phyloP scores from a whole-genome alignment of 2,113 vertebrate genomes.

The Myodes glareolus region DNA sequence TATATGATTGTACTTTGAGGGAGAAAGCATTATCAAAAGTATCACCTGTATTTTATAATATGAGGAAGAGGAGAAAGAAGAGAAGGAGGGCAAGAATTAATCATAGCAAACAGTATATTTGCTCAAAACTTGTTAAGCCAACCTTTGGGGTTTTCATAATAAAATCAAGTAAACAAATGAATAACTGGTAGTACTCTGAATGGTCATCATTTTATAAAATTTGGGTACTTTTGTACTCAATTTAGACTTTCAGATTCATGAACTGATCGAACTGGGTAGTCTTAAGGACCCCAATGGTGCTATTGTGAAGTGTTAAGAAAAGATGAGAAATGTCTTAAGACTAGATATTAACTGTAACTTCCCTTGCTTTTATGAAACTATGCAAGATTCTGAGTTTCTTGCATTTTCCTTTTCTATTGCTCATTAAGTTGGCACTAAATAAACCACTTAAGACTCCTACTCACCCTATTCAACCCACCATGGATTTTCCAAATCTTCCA shows the following conservation, averaged over 20 bases:
- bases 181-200: not conserved
- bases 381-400: constrained; percentile 71
- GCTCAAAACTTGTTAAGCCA: constrained; percentile 24
- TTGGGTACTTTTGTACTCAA: not conserved
- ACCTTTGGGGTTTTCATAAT: not conserved
- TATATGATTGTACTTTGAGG: constrained; percentile 17
- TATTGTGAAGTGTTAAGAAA: constrained; percentile 37
- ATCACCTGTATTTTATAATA: constrained; percentile 24
- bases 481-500: constrained; percentile 64
- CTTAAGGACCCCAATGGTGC: not conserved
- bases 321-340: constrained; percentile 34
- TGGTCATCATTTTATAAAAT: constrained; percentile 7
- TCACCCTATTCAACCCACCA: constrained; percentile 59
- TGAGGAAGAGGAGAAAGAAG: not conserved
- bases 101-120: not conserved
- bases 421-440: constrained; percentile 77
- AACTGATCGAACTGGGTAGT: not conserved
- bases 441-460: constrained; percentile 74
- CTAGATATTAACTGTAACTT: constrained; percentile 61
- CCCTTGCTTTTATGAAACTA: constrained; percentile 43
- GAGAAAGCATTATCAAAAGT: not conserved
- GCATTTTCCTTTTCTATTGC: constrained; percentile 72
- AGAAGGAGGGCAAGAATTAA: not conserved
- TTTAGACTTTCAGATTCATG: not conserved
- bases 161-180: not conserved